These are phyloP conservation scores for Seira musarum DNA, from an alignment of 2,888 invertebrate species.

Conservation along the genomic window DNA sequence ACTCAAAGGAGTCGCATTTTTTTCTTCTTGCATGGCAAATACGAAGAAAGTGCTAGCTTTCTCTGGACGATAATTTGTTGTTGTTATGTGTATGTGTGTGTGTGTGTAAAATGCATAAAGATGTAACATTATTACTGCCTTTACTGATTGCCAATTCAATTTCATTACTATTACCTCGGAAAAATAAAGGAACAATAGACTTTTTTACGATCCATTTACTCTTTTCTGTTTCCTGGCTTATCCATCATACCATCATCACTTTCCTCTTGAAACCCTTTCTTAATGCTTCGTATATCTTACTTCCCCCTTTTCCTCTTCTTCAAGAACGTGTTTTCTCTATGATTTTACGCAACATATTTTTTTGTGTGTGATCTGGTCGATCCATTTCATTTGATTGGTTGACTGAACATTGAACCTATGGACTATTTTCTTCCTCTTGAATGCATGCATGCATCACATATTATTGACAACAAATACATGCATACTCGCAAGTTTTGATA, in stretches of 20 bases:
- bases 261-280: too few relatives aligned
- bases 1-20: too few relatives aligned
- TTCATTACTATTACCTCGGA: slow-evolving; percentile 26
- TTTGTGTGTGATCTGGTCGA: slow-evolving; percentile 28
- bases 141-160: slow-evolving; percentile 42
- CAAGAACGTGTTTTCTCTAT: background rate
- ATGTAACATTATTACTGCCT: too few relatives aligned
- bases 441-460: background rate
- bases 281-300: background rate
- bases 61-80: too few relatives aligned
- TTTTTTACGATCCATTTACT: slow-evolving; percentile 42
- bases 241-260: too few relatives aligned
- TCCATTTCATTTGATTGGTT: slow-evolving; percentile 49
- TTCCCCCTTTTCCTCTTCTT: slow-evolving; percentile 11
- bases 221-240: too few relatives aligned
- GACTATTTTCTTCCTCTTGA: background rate
- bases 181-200: slow-evolving; percentile 23
- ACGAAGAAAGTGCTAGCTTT: too few relatives aligned
- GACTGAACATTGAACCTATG: slow-evolving; percentile 1
- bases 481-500: too few relatives aligned
- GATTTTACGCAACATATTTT: background rate
- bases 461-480: too few relatives aligned
- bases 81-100: too few relatives aligned
- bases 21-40: too few relatives aligned
- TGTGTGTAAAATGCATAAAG: too few relatives aligned